Conservation (phyloP, 53 echinoderm and acorn worm genomes). For the Henricia sp. region DNA sequence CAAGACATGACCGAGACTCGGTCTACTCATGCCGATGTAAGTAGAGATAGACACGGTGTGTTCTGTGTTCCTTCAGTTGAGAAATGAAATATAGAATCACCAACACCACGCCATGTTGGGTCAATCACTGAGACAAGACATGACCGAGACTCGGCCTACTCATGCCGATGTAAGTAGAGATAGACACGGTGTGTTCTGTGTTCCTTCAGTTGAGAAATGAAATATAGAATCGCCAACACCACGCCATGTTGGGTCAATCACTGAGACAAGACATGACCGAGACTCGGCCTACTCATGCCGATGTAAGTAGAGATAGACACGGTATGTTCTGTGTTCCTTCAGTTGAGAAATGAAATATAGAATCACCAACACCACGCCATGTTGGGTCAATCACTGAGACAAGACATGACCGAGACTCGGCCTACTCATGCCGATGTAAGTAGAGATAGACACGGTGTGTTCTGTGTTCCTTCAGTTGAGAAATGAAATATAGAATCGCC, state of each 20-base stretch:
- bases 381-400: constrained; percentile 2
- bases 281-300: constrained; percentile 67
- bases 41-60: too few relatives aligned
- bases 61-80: too few relatives aligned
- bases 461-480: too few relatives aligned
- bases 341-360: too few relatives aligned
- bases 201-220: too few relatives aligned
- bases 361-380: constrained; percentile 6
- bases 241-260: not conserved
- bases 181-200: too few relatives aligned
- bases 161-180: constrained; percentile 79
- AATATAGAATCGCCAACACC: constrained; percentile 14
- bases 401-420: constrained; percentile 19
- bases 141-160: constrained; percentile 50
- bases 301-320: too few relatives aligned
- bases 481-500: not conserved
- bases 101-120: constrained; percentile 3
- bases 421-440: constrained; percentile 76
- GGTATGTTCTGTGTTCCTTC: too few relatives aligned
- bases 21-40: constrained; percentile 74
- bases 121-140: not conserved
- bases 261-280: not conserved
- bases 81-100: too few relatives aligned
- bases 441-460: too few relatives aligned
- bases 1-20: constrained; percentile 13